phyloP scores from a whole-genome alignment of 2,113 vertebrate species.

The Morone saxatilis region DNA sequence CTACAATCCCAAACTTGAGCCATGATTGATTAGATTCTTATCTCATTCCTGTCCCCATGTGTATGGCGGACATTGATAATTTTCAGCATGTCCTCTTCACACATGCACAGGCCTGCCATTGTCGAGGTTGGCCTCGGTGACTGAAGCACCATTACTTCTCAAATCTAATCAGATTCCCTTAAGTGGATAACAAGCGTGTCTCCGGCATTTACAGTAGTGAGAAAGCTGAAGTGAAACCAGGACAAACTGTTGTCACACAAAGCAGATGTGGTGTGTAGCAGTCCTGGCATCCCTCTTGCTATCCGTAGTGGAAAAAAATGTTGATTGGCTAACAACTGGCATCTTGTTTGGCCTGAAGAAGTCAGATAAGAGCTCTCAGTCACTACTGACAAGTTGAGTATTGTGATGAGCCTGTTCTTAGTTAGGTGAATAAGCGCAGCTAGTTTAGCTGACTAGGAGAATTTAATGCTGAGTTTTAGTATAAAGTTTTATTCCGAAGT shows the following conservation, averaged over 20 bases:
- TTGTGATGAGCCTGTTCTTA: conserved; percentile 67
- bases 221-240: conserved; percentile 74
- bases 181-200: conserved; percentile 83
- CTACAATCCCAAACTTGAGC: conserved; percentile 51
- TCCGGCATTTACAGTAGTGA: conserved; percentile 83
- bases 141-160: conserved; percentile 78
- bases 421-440: conserved; percentile 56
- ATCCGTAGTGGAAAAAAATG: conserved; percentile 69
- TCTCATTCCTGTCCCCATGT: conserved; percentile 53
- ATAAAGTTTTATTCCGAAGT: not conserved
- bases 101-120: conserved; percentile 77
- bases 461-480: conserved; percentile 53
- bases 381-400: conserved; percentile 72
- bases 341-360: conserved; percentile 72
- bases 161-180: conserved; percentile 80
- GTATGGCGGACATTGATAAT: conserved; percentile 64
- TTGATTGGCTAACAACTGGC: conserved; percentile 80
- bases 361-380: conserved; percentile 72
- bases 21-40: conserved; percentile 65
- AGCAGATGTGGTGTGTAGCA: conserved; percentile 64
- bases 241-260: conserved; percentile 75
- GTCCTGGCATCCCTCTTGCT: conserved; percentile 63
- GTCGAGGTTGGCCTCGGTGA: conserved; percentile 68
- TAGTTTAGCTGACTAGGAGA: conserved; percentile 50
- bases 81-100: conserved; percentile 68